Conservation (phyloP, 2,888 invertebrate genomes). For the Drosophila sordidapex region DNA sequence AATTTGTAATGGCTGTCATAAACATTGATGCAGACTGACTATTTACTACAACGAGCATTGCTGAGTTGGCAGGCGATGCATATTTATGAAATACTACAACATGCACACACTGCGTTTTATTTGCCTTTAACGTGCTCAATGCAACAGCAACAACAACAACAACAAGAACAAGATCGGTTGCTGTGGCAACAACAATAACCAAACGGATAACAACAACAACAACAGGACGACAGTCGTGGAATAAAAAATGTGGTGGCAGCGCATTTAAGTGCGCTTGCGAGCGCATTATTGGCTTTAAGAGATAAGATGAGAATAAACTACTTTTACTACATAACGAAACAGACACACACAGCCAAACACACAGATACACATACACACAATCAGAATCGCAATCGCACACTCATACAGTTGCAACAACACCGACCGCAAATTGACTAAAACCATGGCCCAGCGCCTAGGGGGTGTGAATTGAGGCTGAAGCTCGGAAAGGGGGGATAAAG, state of each 20-base stretch:
- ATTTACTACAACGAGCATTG: constrained; percentile 6
- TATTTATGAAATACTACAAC: constrained; percentile 19
- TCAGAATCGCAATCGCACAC: constrained; percentile 21
- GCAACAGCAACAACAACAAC: constrained; percentile 28
- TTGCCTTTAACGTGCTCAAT: constrained; percentile 39
- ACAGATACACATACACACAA: constrained; percentile 21
- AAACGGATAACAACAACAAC: constrained; percentile 26
- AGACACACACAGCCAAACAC: constrained; percentile 21
- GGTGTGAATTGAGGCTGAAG: constrained; percentile 21
- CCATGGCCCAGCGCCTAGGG: constrained; percentile 53
- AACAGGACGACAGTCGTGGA: constrained; percentile 16
- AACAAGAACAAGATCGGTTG: constrained; percentile 12
- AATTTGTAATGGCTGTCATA: constrained; percentile 22
- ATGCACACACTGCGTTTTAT: constrained; percentile 35
- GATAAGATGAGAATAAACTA: constrained; percentile 81
- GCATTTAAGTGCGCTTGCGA: constrained; percentile 78
- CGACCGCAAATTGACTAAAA: constrained; percentile 79
- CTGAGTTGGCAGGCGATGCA: constrained; percentile 32
- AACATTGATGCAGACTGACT: constrained; percentile 22
- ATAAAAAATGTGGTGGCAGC: constrained; percentile 58
- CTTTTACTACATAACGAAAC: constrained; percentile 62
- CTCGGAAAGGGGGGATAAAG: background rate
- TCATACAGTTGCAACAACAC: constrained; percentile 52
- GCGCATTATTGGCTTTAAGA: constrained; percentile 81
- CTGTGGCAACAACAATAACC: background rate